These are phyloP conservation scores for Pipistrellus pipistrellus DNA, from an alignment of 2,797 vertebrate genomes.

Conservation along the genomic window DNA sequence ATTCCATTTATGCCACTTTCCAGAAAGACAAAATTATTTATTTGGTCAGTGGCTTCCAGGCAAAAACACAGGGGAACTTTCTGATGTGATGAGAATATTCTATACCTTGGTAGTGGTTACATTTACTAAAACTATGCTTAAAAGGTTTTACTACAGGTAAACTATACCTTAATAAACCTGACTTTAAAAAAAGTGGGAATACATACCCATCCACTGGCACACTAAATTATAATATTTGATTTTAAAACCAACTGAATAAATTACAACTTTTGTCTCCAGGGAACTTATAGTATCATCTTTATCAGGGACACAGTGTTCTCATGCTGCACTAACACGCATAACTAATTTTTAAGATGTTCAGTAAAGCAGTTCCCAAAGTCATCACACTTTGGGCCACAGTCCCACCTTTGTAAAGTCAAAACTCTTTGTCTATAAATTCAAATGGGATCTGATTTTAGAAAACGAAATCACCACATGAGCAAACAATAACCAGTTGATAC, in stretches of 20 bases:
- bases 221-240: not conserved
- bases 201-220: not conserved
- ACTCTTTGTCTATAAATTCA: not conserved
- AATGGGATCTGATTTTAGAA: not conserved
- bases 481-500: not conserved
- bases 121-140: not conserved
- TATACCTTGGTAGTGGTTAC: not conserved
- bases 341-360: not conserved
- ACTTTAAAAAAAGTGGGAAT: slow-evolving; percentile 19
- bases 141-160: not conserved
- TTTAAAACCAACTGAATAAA: slow-evolving; percentile 31
- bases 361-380: slow-evolving; percentile 4
- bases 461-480: not conserved
- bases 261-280: not conserved
- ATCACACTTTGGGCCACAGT: not conserved
- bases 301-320: not conserved
- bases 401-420: not conserved
- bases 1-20: not conserved
- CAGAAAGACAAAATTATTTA: slow-evolving; percentile 17
- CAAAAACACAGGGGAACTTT: not conserved
- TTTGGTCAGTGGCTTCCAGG: not conserved
- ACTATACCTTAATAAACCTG: not conserved
- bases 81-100: not conserved
- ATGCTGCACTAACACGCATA: not conserved
- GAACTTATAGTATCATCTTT: not conserved